Percentiles rank a stretch among this genome's conserved stretches.
Evolutionary conservation across 2,113 vertebrate genomes (phyloP).

Genomic region (Sebastes fasciatus): DNA sequence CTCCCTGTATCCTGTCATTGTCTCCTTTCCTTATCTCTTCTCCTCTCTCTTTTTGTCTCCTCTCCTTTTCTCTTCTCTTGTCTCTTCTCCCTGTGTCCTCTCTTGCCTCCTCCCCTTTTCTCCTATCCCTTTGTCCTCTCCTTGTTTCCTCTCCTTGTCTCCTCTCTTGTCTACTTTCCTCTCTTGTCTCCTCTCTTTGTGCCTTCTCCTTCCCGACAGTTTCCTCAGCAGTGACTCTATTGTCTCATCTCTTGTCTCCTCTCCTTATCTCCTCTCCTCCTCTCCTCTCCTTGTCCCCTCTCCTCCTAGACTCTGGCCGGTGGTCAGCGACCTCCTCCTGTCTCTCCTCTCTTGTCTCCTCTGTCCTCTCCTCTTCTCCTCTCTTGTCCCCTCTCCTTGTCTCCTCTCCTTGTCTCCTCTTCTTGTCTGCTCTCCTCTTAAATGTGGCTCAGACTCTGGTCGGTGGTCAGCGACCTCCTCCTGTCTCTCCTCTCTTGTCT

Average conservation of each 20-base stretch:
- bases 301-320: too few species aligned
- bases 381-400: neutral
- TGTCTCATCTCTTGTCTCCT: neutral
- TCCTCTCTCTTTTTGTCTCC: too few species aligned
- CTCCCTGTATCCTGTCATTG: too few species aligned
- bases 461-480: neutral
- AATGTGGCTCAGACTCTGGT: too few species aligned
- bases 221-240: conserved; percentile 36
- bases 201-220: neutral
- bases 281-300: neutral
- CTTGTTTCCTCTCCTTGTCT: neutral
- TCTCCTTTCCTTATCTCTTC: too few species aligned
- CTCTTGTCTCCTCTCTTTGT: neutral
- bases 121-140: neutral
- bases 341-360: neutral
- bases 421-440: neutral
- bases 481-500: neutral
- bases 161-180: neutral
- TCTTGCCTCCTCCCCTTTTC: neutral
- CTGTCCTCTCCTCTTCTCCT: neutral
- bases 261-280: neutral
- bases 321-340: conserved; percentile 36
- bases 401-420: neutral
- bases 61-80: neutral
- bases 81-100: too few species aligned